Evolutionary conservation across 2,113 vertebrate genomes (phyloP), one percentile per base, ranked within the genome.

Genomic region (Lethenteron reissneri): DNA sequence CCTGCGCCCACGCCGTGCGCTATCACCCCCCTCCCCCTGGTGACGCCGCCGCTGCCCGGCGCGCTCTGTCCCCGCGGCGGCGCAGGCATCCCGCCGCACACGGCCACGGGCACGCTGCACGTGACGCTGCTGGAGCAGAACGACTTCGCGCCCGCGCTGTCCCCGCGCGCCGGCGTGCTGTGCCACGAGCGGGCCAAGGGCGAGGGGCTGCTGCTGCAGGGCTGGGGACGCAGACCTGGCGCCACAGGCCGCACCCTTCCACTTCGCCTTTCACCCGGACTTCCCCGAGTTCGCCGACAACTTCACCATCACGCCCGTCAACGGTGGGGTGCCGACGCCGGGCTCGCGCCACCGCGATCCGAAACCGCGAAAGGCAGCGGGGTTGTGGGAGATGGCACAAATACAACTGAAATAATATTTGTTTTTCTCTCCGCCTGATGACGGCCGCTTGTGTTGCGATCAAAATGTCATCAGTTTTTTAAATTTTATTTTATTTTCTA

Each of bases 51-150:
- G 41, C 41, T 41, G 41, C 41, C 41, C 41, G 5, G 41, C 41
- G 41, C 41, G 41, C 41, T 41, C 5, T 41, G 41, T 41, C 41
- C n/a, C 41, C 41, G 41, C 41, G 41, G 41, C 41, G 41, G 6
- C 41, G 5, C 64, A 68, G 64, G 64, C n/a, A 17, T 25, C 25
- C 82, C 59, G 2, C 80, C 81, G 0, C 73, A 82, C 73, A 89
- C 87, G 0, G 80, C 83, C 73, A 85, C 85, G 0, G 89, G 86
- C 56, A 84, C 83, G 2, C 77, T 96, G 72, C 83, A 81, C 58
- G 82, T 97, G 17, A 84, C 83, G 64, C 84, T 97, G 75, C 76
- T 82, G 78, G 90, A 94, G 75, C 88, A 87, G 76, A 97, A 97
- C 5, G 90, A 96, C 81, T 68, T 68, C 25, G 64, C 64, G 25